These are phyloP conservation scores for Pegoplata infirma DNA, from an alignment of 2,888 invertebrate genomes.

Conservation along the genomic window DNA sequence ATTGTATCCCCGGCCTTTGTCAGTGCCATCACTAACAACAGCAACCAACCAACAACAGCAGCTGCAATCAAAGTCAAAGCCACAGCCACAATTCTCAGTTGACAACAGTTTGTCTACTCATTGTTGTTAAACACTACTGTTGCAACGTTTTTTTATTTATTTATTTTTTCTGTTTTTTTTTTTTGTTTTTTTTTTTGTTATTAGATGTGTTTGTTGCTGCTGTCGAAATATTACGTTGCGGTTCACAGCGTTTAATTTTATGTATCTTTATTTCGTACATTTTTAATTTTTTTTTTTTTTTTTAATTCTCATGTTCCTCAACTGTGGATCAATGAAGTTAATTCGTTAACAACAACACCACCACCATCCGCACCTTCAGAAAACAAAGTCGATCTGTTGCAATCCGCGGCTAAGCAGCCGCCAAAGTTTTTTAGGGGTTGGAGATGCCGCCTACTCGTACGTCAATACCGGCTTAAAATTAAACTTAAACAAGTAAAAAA, in stretches of 20 bases:
- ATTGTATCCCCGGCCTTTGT: slow-evolving; percentile 54
- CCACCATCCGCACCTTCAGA: too few relatives aligned
- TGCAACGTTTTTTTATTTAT: slow-evolving; percentile 37
- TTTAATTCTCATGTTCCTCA: slow-evolving; percentile 40
- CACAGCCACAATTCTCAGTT: slow-evolving; percentile 59
- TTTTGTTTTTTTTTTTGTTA: slow-evolving; percentile 35
- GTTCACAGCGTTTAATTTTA: slow-evolving; percentile 60
- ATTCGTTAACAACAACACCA: slow-evolving; percentile 50
- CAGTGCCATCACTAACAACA: slow-evolving; percentile 62
- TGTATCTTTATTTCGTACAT: slow-evolving; percentile 54
- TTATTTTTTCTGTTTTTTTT: slow-evolving; percentile 24
- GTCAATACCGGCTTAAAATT: too few relatives aligned
- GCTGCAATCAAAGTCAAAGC: slow-evolving; percentile 57
- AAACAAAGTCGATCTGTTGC: too few relatives aligned
- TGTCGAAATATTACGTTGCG: slow-evolving; percentile 59
- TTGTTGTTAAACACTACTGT: slow-evolving; percentile 42
- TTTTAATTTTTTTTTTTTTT: too few relatives aligned
- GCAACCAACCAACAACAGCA: slow-evolving; percentile 51
- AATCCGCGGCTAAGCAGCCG: too few relatives aligned
- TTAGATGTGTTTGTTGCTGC: slow-evolving; percentile 33
- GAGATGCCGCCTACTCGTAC: too few relatives aligned
- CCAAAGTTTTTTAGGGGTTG: too few relatives aligned
- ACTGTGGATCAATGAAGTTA: slow-evolving; percentile 49
- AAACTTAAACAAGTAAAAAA: too few relatives aligned
- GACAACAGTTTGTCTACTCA: slow-evolving; percentile 61